Evolutionary conservation across 2,797 vertebrate genomes (phyloP), one percentile per base, ranked within the genome.

Genomic region (Alcedo quadribrachys): DNA sequence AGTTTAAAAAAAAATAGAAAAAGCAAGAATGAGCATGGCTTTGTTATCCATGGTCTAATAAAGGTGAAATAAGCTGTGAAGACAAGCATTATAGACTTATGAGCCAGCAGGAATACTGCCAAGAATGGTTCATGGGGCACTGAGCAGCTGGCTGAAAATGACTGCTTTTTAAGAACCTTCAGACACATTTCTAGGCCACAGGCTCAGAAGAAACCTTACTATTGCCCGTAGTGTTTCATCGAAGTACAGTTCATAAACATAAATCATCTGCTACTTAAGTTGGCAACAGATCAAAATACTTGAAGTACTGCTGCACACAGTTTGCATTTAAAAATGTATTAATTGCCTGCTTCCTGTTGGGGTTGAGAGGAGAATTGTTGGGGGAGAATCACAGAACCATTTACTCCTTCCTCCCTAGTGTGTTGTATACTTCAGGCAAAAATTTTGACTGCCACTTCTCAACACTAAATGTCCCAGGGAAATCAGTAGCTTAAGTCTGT

Each of bases 41-140:
- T 87, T 90, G 63, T 89, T 92, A 86, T 73, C 74, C 55, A 28
- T 84, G 89, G 85, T 89, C 74, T 85, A 92, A 55, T 87, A 89
- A 89, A 87, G 63, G 57, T 92, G 91, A 95, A 95, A 95, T 92
- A 95, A 92, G 63, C 82, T 86, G 42, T 87, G 91, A 95, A 93
- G 35, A 20, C 51, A 91, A 83, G 58, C 30, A 55, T 87, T 92
- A 61, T 35, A 90, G 82, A 67, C 51, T 84, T 89, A 76, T 8
- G 28, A 94, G 62, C 69, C 80, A 93, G 79, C 51, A 93, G 89
- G 69, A 93, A 67, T 60, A 33, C 43, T 85, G 80, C 85, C 93
- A 95, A 92, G 80, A 95, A 60, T 42, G 85, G 55, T 69, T 91
- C 82, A 91, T 57, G 85, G 87, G 28, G 73, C 66, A 79, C 35